phyloP scores from a whole-genome alignment of 2,888 invertebrate species.

The Syritta pipiens region DNA sequence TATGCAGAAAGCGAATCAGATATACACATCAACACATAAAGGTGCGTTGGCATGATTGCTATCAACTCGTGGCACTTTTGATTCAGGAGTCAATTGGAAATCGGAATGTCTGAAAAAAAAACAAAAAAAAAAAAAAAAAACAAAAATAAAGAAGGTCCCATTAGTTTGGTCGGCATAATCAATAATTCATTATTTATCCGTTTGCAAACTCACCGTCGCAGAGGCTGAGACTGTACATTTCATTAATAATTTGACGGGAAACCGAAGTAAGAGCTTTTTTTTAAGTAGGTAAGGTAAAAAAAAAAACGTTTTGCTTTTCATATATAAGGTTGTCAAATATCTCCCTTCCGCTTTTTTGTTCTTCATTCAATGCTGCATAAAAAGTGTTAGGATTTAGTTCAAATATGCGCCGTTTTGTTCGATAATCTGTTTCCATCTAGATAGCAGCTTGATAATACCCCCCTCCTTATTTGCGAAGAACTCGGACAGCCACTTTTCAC shows the following conservation, averaged over 20 bases:
- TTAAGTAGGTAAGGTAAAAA: too few relatives aligned
- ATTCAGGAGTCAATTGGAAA: slow-evolving; percentile 42
- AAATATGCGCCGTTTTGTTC: too few relatives aligned
- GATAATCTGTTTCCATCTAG: too few relatives aligned
- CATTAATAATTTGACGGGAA: slow-evolving; percentile 16
- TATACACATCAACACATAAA: slow-evolving; percentile 1
- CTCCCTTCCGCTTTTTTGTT: too few relatives aligned
- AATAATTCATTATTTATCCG: slow-evolving; percentile 50
- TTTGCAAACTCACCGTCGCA: background rate
- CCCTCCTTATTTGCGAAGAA: too few relatives aligned
- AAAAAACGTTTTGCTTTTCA: too few relatives aligned
- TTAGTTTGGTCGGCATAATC: slow-evolving; percentile 42
- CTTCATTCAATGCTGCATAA: too few relatives aligned
- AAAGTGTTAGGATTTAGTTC: too few relatives aligned
- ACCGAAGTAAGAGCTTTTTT: background rate
- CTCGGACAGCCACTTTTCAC: too few relatives aligned
- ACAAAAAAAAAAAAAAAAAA: background rate
- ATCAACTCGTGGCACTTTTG: slow-evolving; percentile 18
- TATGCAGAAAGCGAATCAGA: slow-evolving; percentile 34
- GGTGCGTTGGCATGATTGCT: slow-evolving; percentile 21
- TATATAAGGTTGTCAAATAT: too few relatives aligned
- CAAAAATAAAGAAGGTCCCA: background rate
- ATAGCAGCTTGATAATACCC: too few relatives aligned
- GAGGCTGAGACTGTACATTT: slow-evolving; percentile 6
- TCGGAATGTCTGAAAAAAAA: slow-evolving; percentile 4